Conservation (phyloP, 2,797 vertebrate species). For the Girardinus metallicus region DNA sequence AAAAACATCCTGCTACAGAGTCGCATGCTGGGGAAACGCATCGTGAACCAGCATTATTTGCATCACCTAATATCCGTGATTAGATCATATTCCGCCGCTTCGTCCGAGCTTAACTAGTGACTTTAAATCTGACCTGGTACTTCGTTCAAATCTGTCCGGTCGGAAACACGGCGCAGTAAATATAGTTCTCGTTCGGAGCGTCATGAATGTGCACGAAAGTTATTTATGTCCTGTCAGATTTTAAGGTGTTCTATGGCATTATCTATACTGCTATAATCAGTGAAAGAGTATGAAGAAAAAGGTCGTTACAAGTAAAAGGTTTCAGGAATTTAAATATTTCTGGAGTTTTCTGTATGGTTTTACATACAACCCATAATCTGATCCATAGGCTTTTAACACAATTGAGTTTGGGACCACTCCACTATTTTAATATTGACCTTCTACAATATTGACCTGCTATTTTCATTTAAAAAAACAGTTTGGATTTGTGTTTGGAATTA, state of each 20-base stretch:
- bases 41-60: background rate
- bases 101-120: background rate
- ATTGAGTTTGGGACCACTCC: background rate
- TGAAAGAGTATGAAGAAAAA: background rate
- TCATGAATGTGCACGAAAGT: background rate
- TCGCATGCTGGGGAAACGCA: background rate
- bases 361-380: too few species aligned
- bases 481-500: background rate
- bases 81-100: rapidly evolving
- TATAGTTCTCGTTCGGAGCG: conserved; percentile 21
- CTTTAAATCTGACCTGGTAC: conserved; percentile 38
- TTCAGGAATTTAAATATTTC: too few species aligned
- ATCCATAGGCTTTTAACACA: background rate
- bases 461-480: background rate
- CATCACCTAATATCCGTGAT: rapidly evolving
- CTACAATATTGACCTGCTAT: background rate
- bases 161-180: conserved; percentile 46
- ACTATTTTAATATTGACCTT: background rate
- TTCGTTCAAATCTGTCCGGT: conserved; percentile 43
- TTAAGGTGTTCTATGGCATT: too few species aligned
- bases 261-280: too few species aligned
- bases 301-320: background rate
- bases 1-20: background rate
- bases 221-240: background rate
- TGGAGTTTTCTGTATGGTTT: too few species aligned